phyloP scores from a whole-genome alignment of 2,113 vertebrate genomes.

The Lontra canadensis region DNA sequence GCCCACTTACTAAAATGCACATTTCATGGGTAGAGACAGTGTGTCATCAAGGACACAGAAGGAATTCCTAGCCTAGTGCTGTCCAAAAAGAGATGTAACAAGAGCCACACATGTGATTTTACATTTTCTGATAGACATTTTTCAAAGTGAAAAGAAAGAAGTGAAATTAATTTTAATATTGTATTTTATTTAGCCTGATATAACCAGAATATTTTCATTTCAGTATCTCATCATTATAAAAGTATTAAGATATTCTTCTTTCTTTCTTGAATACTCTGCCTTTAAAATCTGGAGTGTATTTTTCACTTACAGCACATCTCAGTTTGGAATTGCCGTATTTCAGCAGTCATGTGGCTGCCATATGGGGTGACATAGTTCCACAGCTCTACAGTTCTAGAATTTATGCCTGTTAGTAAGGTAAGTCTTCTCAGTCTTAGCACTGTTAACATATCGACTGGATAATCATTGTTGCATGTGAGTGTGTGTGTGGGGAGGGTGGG shows the following conservation, averaged over 20 bases:
- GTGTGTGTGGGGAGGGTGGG: accelerated
- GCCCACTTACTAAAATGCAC: neutral
- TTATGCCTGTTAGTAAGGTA: neutral
- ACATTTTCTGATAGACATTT: neutral
- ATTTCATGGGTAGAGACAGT: neutral
- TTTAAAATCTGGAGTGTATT: neutral
- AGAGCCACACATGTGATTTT: neutral
- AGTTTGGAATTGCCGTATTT: neutral
- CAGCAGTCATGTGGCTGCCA: neutral
- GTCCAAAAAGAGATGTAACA: neutral
- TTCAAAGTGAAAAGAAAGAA: neutral
- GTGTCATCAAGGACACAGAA: neutral
- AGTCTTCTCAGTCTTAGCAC: neutral
- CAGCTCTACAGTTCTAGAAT: neutral
- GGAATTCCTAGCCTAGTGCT: neutral
- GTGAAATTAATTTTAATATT: neutral
- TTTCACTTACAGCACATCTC: neutral
- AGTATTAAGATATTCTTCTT: neutral
- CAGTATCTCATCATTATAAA: neutral
- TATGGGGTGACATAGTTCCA: no score
- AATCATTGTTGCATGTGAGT: no score
- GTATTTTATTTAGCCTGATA: neutral
- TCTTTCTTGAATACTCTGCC: neutral
- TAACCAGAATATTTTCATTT: neutral
- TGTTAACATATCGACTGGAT: accelerated